A percentile compares a stretch with the other conserved stretches of the same genome.
Evolutionary conservation across 2,113 vertebrate genomes (phyloP).

Genomic region (Cervus canadensis): DNA sequence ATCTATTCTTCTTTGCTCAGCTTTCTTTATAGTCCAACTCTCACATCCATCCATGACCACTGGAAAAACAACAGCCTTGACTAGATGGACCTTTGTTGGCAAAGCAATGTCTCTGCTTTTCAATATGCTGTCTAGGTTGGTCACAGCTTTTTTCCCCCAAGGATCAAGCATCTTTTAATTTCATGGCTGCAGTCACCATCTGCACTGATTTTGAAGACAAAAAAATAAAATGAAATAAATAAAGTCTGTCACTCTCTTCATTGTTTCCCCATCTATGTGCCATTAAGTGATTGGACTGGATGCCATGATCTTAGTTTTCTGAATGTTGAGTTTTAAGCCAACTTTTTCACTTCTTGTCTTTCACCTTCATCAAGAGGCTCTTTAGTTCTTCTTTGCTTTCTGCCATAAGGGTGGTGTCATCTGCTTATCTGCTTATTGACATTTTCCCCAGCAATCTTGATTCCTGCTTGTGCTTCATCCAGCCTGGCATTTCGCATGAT

Average conservation of each 20-base stretch:
- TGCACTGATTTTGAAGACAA: background rate
- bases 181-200: background rate
- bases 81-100: fast-evolving
- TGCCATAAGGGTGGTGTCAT: background rate
- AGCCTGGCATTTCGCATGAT: background rate
- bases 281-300: background rate
- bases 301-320: background rate
- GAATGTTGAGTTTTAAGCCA: background rate
- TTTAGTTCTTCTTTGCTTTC: background rate
- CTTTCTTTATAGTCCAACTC: background rate
- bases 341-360: background rate
- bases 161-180: background rate
- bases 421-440: background rate
- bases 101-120: background rate
- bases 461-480: background rate
- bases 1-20: background rate
- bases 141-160: background rate
- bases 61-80: background rate
- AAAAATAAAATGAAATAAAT: background rate
- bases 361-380: background rate
- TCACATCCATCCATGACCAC: background rate
- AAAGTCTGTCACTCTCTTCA: background rate
- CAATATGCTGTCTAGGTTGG: background rate
- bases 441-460: background rate
- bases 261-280: background rate